Conservation (phyloP, 2,797 vertebrate genomes). For the Poecilia velifera region DNA sequence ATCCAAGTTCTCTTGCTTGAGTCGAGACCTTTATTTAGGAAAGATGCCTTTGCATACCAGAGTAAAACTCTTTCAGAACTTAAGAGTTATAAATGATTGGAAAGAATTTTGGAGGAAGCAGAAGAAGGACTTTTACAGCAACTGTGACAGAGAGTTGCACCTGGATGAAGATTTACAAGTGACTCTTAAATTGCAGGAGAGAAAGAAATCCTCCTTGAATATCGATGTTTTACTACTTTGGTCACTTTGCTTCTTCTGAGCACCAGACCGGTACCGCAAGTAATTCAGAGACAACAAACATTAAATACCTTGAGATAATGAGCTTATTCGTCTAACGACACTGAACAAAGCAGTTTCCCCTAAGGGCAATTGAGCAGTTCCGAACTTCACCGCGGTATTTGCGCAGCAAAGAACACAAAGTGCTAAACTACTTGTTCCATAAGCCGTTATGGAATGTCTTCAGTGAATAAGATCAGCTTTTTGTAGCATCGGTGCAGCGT, state of each 20-base stretch:
- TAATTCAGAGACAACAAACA: not conserved
- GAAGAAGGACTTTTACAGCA: not conserved
- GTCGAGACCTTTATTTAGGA: not conserved
- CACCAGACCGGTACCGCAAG: not conserved
- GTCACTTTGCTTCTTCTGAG: not conserved
- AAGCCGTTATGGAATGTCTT: not conserved
- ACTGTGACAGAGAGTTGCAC: not conserved
- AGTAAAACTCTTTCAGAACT: not conserved
- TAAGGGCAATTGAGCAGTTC: not conserved
- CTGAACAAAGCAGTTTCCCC: not conserved
- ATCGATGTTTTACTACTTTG: not conserved
- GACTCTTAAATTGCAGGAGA: not conserved
- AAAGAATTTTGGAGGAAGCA: not conserved
- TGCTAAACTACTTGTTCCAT: not conserved
- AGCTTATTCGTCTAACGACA: not conserved
- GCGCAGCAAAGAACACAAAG: not conserved
- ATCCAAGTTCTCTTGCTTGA: not conserved
- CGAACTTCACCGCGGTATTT: not conserved
- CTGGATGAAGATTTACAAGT: not conserved
- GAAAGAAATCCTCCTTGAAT: not conserved
- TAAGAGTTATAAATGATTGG: not conserved
- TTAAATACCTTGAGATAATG: not conserved
- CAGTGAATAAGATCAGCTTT: not conserved
- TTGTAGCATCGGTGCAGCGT: not conserved
- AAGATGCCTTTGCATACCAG: not conserved